Conservation (phyloP, 2,888 invertebrate species). For the Aphrophora alni region DNA sequence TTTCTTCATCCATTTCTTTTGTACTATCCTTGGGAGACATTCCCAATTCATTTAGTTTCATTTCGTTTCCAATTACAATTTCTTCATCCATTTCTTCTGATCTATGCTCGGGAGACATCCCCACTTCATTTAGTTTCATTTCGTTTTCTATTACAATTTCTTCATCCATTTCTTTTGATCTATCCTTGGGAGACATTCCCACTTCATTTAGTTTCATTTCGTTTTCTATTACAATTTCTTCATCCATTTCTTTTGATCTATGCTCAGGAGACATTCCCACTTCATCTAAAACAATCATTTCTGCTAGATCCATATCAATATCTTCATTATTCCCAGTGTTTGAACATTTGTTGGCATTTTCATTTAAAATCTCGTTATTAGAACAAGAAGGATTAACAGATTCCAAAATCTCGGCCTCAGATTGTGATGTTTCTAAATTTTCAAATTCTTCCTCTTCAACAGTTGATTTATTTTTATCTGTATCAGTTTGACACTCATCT, state of each 20-base stretch:
- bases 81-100: neutral
- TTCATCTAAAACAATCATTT: constrained; percentile 34
- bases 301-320: constrained; percentile 28
- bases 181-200: too few species aligned
- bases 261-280: constrained; percentile 32
- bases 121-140: too few species aligned
- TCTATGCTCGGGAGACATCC: too few species aligned
- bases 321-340: neutral
- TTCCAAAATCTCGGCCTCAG: neutral
- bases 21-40: too few species aligned
- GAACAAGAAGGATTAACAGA: neutral
- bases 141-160: neutral
- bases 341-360: neutral
- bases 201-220: too few species aligned
- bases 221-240: neutral
- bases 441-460: neutral
- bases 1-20: neutral
- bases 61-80: neutral
- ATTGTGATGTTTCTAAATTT: neutral
- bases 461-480: neutral
- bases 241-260: constrained; percentile 3
- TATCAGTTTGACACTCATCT: neutral
- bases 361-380: neutral
- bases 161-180: too few species aligned
- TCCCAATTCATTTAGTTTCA: too few species aligned